Conservation (phyloP, 2,113 vertebrate species). For the Nerophis ophidion region DNA sequence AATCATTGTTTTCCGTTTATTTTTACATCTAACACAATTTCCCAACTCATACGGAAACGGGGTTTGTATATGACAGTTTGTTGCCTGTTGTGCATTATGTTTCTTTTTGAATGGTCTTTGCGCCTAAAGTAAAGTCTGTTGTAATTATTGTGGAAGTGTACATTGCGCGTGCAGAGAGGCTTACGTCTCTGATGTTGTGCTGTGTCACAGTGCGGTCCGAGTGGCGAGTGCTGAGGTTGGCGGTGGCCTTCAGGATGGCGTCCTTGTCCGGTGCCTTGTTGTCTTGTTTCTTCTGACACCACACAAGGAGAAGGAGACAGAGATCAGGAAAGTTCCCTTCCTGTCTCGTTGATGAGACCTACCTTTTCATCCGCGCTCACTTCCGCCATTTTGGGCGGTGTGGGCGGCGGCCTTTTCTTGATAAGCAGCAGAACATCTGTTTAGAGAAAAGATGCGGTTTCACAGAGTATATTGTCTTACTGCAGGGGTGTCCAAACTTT, state of each 20-base stretch:
- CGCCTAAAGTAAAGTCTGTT: too few species aligned
- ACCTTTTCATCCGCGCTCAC: conserved; percentile 92
- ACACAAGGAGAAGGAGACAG: not conserved
- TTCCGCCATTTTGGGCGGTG: conserved; percentile 84
- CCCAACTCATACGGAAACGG: too few species aligned
- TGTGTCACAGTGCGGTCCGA: conserved; percentile 82
- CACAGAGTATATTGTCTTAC: not conserved
- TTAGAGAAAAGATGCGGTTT: not conserved
- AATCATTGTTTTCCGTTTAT: too few species aligned
- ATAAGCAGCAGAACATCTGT: conserved; percentile 87
- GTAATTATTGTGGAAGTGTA: conserved; percentile 59
- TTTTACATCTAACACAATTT: too few species aligned
- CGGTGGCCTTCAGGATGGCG: conserved; percentile 87
- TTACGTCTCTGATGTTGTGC: conserved; percentile 81
- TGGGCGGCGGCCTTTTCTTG: conserved; percentile 80
- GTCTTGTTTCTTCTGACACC: conserved; percentile 86
- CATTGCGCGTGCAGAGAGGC: conserved; percentile 49
- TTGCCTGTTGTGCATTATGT: too few species aligned
- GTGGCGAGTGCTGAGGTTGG: conserved; percentile 76
- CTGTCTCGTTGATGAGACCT: not conserved
- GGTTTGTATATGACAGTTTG: too few species aligned
- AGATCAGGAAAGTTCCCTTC: not conserved
- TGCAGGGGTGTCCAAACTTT: too few species aligned
- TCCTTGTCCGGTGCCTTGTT: conserved; percentile 96
- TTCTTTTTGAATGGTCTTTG: too few species aligned